Evolutionary conservation across 2,113 vertebrate species (phyloP).

Genomic region (Tiliqua scincoides): DNA sequence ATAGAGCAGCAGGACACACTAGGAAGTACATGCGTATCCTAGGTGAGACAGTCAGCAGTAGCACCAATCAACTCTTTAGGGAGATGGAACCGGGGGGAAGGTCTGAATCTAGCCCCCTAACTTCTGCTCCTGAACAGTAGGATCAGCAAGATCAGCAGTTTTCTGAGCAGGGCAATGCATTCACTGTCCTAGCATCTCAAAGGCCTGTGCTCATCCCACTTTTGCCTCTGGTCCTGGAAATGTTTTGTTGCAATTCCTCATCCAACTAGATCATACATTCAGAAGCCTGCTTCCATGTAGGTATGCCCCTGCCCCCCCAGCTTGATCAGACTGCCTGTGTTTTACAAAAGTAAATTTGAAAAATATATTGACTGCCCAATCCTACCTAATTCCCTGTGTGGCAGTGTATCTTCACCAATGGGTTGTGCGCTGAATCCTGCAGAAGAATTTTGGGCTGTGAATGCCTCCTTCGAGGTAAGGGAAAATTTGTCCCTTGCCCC

Average conservation of each 20-base stretch:
- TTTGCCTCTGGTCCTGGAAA: too few relatives aligned
- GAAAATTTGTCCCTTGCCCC: too few relatives aligned
- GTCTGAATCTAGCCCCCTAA: too few relatives aligned
- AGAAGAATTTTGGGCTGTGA: too few relatives aligned
- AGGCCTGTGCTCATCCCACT: not conserved
- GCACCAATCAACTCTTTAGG: too few relatives aligned
- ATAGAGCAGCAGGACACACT: too few relatives aligned
- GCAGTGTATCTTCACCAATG: too few relatives aligned
- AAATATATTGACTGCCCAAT: not conserved
- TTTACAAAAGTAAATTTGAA: not conserved
- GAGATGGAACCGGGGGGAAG: not conserved
- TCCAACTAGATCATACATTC: not conserved
- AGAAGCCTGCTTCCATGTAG: not conserved
- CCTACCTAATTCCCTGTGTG: too few relatives aligned
- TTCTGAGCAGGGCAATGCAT: not conserved
- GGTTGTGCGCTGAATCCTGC: too few relatives aligned
- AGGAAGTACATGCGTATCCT: not conserved
- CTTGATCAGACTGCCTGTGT: not conserved
- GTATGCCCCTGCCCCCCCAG: not conserved
- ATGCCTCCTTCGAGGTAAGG: too few relatives aligned
- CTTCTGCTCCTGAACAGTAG: not conserved
- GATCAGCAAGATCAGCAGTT: not conserved
- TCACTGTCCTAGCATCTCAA: too few relatives aligned
- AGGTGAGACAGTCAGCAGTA: not conserved
- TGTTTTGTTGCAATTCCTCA: too few relatives aligned